Evolutionary conservation across 2,888 invertebrate genomes (phyloP).

Genomic region (Eupithecia centaureata): DNA sequence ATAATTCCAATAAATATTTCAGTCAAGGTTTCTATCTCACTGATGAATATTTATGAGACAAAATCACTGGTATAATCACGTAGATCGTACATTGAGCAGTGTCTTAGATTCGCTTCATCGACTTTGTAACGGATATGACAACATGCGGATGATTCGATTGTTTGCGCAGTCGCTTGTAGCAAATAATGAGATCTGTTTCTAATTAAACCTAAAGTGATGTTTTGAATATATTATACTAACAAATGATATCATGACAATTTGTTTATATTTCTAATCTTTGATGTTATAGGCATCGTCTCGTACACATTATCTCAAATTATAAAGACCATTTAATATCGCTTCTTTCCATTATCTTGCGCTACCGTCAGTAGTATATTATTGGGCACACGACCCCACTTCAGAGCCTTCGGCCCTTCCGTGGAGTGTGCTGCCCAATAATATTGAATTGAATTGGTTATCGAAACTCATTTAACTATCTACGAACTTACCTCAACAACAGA

Average conservation of each 20-base stretch:
- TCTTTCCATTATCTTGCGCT: too few relatives aligned
- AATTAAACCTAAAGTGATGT: neutral
- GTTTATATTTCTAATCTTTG: too few relatives aligned
- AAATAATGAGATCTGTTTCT: constrained; percentile 10
- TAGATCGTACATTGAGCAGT: constrained; percentile 47
- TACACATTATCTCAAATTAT: too few relatives aligned
- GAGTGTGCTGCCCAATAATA: too few relatives aligned
- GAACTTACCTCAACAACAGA: too few relatives aligned
- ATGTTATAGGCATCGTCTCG: too few relatives aligned
- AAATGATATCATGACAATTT: constrained; percentile 20
- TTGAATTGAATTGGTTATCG: too few relatives aligned
- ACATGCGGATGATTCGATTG: constrained; percentile 43
- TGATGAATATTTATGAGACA: constrained; percentile 31
- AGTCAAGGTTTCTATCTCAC: constrained; percentile 27
- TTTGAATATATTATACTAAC: neutral
- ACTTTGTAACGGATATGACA: constrained; percentile 61
- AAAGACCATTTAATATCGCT: too few relatives aligned
- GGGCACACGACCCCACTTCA: too few relatives aligned
- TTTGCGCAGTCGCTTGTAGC: constrained; percentile 14
- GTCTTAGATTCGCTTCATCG: constrained; percentile 57
- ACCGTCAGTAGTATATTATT: too few relatives aligned
- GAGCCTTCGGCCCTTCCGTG: too few relatives aligned
- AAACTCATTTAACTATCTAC: too few relatives aligned
- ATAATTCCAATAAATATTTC: constrained; percentile 25
- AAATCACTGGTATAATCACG: constrained; percentile 23